Evolutionary conservation across 2,888 invertebrate genomes (phyloP).

Genomic region (Oligia latruncula): DNA sequence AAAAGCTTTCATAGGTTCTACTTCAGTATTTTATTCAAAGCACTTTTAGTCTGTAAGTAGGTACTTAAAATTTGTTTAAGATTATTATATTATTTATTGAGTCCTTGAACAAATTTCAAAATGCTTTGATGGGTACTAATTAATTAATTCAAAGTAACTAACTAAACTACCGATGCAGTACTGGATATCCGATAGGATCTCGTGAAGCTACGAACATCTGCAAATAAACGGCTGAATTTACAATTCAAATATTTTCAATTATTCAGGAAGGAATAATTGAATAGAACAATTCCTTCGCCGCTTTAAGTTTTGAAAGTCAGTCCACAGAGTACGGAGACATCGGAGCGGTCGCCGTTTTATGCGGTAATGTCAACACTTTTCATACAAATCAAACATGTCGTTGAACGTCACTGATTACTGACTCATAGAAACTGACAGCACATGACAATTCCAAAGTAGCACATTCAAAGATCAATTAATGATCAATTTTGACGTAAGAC

Average conservation of each 20-base stretch:
- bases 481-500: background rate
- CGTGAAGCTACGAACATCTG: slow-evolving; percentile 7
- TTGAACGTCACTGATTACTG: background rate
- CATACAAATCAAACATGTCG: background rate
- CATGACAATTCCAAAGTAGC: background rate
- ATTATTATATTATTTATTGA: background rate
- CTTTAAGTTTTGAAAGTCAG: background rate
- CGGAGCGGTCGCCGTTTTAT: background rate
- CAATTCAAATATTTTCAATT: slow-evolving; percentile 40
- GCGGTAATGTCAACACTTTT: background rate
- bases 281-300: slow-evolving; percentile 12
- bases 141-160: background rate
- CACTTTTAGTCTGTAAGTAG: background rate
- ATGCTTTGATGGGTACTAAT: background rate
- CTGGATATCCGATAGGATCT: background rate
- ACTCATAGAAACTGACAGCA: background rate
- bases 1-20: background rate
- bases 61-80: background rate
- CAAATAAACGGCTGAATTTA: slow-evolving; percentile 37
- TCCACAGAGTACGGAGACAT: background rate
- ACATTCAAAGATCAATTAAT: background rate
- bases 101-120: background rate
- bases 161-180: background rate
- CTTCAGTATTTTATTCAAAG: background rate
- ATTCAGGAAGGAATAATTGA: slow-evolving; percentile 29